Percentiles rank a stretch among this genome's conserved stretches.
These are phyloP conservation scores for Dynastes tityus DNA, from an alignment of 2,888 invertebrate species.

Conservation along the genomic window DNA sequence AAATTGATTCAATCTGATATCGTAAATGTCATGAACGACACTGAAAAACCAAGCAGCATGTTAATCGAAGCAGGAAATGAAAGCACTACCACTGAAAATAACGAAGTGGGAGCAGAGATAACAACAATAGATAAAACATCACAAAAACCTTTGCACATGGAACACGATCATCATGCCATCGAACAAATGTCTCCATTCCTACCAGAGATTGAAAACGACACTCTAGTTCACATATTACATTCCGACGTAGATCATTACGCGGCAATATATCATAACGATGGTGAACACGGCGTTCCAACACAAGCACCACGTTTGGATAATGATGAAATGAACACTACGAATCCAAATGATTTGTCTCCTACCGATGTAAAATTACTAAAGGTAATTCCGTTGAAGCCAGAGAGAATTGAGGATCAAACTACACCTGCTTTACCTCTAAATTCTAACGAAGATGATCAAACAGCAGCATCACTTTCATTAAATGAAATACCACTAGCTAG, in stretches of 20 bases:
- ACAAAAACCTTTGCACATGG: constrained; percentile 52
- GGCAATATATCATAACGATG: constrained; percentile 64
- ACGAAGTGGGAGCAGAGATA: constrained; percentile 31
- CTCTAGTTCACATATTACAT: constrained; percentile 75
- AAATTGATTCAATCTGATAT: neutral
- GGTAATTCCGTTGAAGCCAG: constrained; percentile 59
- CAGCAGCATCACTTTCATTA: neutral
- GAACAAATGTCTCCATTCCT: constrained; percentile 51
- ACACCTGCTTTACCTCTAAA: neutral
- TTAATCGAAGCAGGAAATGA: constrained; percentile 12
- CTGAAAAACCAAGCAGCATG: too few species aligned
- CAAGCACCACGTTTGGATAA: constrained; percentile 71
- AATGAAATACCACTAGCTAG: neutral
- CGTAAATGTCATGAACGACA: constrained; percentile 14
- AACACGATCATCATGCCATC: constrained; percentile 37
- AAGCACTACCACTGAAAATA: constrained; percentile 7
- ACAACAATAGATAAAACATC: constrained; percentile 41
- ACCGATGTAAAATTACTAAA: constrained; percentile 58
- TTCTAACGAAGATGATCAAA: neutral
- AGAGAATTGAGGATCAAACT: constrained; percentile 48
- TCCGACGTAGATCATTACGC: constrained; percentile 67
- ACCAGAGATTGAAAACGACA: constrained; percentile 77
- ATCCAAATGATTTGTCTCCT: constrained; percentile 70
- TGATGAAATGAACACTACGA: constrained; percentile 72
- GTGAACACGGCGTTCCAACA: constrained; percentile 52